Base-by-base conservation (phyloP, 2,113 vertebrate species). In the Ifrita kowaldi region DNA sequence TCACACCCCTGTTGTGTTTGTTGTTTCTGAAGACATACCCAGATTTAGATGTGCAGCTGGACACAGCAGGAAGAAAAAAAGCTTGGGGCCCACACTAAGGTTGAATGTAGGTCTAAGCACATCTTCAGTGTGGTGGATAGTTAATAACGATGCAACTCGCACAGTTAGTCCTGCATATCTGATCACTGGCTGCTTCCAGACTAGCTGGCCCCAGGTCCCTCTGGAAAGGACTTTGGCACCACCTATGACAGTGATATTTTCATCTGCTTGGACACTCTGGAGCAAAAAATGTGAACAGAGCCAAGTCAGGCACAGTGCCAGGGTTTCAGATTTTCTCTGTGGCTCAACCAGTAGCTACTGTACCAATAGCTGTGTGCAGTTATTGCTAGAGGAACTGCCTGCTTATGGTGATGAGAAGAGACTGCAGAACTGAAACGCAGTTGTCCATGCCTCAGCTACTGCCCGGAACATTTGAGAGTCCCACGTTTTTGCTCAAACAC, bases 151-250 rank as follows among this genome's bases (percentile, higher is more conserved):
- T 1, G 4, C 1, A 9, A 28, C 9, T 62, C 1, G 0, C 12
- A 11, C 2, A 5, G 32, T 28, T 30, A n/a, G 35, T 52, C 20
- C 57, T 69, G 16, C 18, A 2, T 60, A 24, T 14, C 35, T 30
- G 10, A 59, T 59, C 55, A 42, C 63, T 64, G 37, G 24, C 44
- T 62, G 32, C 16, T 20, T 42, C 15, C 63, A 83, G 39, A 27
- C 7, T 41, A 70, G 17, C 17, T 4, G 1, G 22, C 24, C 14
- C 22, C 4, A 0, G 0, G 1, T 47, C 24, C 27, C 35, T 41
- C 21, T 3, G 12, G 30, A 64, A 55, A 81, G 32, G 30, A 87
- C 49, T 73, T 80, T 46, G 15, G 14, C 63, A 87, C 26, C 49
- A 60, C 10, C 9, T 69, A 1, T 26, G 6, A 50, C 35, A 64